phyloP scores from a whole-genome alignment of 2,113 vertebrate species.

The Ranitomeya variabilis region DNA sequence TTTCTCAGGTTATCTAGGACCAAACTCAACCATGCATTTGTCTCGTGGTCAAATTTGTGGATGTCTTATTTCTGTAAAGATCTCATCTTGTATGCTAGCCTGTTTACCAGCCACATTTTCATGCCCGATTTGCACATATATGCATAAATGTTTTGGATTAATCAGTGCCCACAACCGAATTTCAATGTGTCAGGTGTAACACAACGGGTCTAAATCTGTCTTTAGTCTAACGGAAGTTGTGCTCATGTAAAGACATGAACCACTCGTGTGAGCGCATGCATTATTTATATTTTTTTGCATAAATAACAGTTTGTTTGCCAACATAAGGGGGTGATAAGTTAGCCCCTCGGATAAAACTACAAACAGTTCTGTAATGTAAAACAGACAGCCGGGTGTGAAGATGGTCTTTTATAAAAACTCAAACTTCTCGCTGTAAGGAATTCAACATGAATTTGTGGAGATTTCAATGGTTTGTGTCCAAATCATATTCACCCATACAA shows the following conservation, averaged over 20 bases:
- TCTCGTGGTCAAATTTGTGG: no score
- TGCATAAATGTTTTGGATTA: neutral
- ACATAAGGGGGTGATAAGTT: neutral
- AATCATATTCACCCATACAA: neutral
- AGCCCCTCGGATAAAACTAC: neutral
- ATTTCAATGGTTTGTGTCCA: neutral
- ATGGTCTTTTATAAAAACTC: neutral
- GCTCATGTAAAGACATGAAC: neutral
- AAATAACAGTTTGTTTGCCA: constrained; percentile 19
- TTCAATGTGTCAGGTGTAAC: neutral
- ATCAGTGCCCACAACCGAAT: neutral
- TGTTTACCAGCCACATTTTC: no score
- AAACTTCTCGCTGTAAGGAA: neutral
- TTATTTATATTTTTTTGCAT: constrained; percentile 15
- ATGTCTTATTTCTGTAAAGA: no score
- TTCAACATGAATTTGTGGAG: neutral
- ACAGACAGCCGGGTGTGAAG: constrained; percentile 5
- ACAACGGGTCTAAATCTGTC: neutral
- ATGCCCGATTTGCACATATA: neutral
- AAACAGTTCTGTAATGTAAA: constrained; percentile 15
- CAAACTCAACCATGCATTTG: no score
- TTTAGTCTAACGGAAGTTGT: neutral
- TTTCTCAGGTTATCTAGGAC: no score
- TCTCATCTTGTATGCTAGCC: no score
- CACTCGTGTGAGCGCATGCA: neutral